These are phyloP conservation scores for Coccyzus lansbergi DNA, from an alignment of 2,797 vertebrate genomes.

Conservation along the genomic window DNA sequence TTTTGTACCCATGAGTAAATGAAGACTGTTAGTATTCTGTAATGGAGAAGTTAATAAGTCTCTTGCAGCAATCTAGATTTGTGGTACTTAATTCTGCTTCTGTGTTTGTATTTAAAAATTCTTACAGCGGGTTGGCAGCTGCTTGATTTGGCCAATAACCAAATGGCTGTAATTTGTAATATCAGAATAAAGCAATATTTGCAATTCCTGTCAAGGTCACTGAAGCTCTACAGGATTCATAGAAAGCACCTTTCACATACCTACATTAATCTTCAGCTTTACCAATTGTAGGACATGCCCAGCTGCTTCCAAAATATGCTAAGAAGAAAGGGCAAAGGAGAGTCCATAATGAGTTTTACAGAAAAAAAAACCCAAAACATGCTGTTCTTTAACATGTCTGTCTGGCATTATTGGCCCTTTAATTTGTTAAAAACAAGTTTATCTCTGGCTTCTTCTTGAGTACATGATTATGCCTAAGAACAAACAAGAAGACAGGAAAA, in stretches of 20 bases:
- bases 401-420: neutral
- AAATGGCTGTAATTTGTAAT: neutral
- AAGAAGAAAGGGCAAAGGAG: neutral
- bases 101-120: neutral
- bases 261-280: neutral
- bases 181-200: neutral
- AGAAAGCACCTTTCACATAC: neutral
- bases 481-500: neutral
- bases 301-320: neutral
- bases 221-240: neutral
- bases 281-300: neutral
- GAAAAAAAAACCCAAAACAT: neutral
- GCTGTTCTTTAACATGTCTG: neutral
- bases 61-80: neutral
- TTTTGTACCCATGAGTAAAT: slow-evolving; percentile 6
- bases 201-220: neutral
- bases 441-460: neutral
- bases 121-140: neutral
- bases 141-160: slow-evolving; percentile 12
- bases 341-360: neutral
- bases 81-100: neutral
- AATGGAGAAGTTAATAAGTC: neutral
- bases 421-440: neutral
- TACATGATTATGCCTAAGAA: neutral
- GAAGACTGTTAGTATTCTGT: neutral